Conservation (phyloP, 2,113 vertebrate species). For the Cairina moschata region DNA sequence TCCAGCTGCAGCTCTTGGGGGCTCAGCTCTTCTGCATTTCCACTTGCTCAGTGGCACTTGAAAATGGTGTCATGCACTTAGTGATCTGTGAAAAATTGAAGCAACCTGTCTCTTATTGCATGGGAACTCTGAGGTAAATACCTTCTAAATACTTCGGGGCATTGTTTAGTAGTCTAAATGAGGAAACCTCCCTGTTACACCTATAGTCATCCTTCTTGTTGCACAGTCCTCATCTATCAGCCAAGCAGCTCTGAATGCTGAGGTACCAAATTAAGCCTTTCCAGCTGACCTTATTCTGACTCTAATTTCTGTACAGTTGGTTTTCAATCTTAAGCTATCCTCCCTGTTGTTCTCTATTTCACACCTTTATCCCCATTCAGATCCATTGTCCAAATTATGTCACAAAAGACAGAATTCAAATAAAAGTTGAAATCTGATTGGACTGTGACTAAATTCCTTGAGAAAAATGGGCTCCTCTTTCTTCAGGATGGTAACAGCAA, state of each 20-base stretch:
- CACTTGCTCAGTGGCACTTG: neutral
- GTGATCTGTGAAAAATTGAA: neutral
- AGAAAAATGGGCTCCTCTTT: neutral
- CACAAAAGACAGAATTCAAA: neutral
- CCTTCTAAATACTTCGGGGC: too few relatives aligned
- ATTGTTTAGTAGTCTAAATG: neutral
- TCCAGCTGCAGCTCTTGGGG: neutral
- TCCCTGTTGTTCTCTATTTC: neutral
- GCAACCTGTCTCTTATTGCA: neutral
- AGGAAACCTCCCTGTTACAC: neutral
- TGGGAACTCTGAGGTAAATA: neutral
- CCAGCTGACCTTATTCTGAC: neutral
- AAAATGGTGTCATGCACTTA: neutral
- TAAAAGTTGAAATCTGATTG: neutral
- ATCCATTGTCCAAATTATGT: neutral
- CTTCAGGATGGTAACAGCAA: neutral
- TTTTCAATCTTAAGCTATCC: neutral
- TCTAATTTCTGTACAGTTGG: neutral
- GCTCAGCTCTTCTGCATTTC: neutral
- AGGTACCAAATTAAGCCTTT: neutral
- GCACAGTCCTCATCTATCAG: rapidly evolving
- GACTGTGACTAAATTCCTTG: neutral
- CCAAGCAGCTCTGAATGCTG: rapidly evolving
- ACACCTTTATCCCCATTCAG: neutral
- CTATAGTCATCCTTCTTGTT: rapidly evolving